Conservation (phyloP, 2,113 vertebrate species). For the Synodontis membranacea region DNA sequence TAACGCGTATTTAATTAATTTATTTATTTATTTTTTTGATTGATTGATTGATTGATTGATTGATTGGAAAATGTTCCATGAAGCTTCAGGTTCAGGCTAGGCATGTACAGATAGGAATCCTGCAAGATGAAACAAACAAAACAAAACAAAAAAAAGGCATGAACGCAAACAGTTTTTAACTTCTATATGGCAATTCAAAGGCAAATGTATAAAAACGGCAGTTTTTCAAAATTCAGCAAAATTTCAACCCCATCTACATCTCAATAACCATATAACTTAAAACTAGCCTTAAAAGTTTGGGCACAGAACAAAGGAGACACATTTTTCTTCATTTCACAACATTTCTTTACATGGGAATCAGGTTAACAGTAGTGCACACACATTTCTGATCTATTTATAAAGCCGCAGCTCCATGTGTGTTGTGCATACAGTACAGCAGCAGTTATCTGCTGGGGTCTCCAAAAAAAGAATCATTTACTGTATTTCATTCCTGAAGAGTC, state of each 20-base stretch:
- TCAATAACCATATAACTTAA: neutral
- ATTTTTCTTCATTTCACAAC: neutral
- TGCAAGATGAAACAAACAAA: neutral
- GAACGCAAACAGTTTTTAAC: neutral
- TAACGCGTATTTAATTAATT: neutral
- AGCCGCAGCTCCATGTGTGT: too few species aligned
- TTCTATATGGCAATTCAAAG: neutral
- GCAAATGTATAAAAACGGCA: neutral
- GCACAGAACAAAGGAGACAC: neutral
- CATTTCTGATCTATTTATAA: neutral
- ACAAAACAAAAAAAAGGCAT: neutral
- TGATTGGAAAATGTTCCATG: neutral
- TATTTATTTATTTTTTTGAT: too few species aligned
- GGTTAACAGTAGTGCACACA: neutral
- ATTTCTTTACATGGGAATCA: neutral
- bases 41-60: too few species aligned
- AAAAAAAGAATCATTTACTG: constrained; percentile 9
- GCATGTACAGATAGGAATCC: neutral
- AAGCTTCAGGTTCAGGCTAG: neutral
- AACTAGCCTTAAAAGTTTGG: neutral
- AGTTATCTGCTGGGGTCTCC: neutral
- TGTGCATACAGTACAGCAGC: neutral
- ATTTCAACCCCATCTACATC: neutral
- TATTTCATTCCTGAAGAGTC: neutral
- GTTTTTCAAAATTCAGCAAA: neutral